These are phyloP conservation scores for Acanthurus lineatus DNA, from an alignment of 2,797 vertebrate species.

Conservation along the genomic window DNA sequence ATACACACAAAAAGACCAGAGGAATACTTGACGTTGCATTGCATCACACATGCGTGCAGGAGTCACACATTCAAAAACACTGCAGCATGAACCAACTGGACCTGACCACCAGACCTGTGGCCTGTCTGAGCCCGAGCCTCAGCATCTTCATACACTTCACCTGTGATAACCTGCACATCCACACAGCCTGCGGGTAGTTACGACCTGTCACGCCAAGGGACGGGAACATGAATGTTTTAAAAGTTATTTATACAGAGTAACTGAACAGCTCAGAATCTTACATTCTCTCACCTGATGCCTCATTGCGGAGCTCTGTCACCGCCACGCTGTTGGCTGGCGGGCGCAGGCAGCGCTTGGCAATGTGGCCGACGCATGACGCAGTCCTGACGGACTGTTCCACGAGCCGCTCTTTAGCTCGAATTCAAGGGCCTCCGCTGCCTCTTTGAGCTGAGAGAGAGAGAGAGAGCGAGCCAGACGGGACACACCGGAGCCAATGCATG, in stretches of 20 bases:
- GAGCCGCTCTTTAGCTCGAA: constrained; percentile 39
- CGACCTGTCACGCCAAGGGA: constrained; percentile 53
- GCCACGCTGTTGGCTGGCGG: constrained; percentile 14
- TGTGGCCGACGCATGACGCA: constrained; percentile 48
- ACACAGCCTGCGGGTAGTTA: constrained; percentile 51
- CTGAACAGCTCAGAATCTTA: constrained; percentile 59
- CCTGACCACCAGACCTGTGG: constrained; percentile 60
- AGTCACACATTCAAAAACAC: constrained; percentile 27
- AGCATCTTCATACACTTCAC: constrained; percentile 67
- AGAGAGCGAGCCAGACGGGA: constrained; percentile 46
- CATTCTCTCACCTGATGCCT: constrained; percentile 69
- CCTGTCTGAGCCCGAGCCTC: constrained; percentile 68
- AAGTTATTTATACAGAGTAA: constrained; percentile 63
- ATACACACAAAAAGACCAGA: constrained; percentile 41
- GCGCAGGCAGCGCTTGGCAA: constrained; percentile 44
- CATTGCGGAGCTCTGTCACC: constrained; percentile 46
- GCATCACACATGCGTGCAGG: constrained; percentile 39
- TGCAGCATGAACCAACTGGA: constrained; percentile 54
- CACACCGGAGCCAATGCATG: constrained; percentile 70
- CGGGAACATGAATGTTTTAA: constrained; percentile 69
- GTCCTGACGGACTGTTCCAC: constrained; percentile 50
- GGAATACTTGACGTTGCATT: constrained; percentile 44
- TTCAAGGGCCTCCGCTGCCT: not conserved
- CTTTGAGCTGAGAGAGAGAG: constrained; percentile 29
- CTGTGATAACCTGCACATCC: constrained; percentile 58